Percentiles rank a stretch among this genome's conserved stretches.
Evolutionary conservation across 2,113 vertebrate genomes (phyloP).

Genomic region (Cariama cristata): DNA sequence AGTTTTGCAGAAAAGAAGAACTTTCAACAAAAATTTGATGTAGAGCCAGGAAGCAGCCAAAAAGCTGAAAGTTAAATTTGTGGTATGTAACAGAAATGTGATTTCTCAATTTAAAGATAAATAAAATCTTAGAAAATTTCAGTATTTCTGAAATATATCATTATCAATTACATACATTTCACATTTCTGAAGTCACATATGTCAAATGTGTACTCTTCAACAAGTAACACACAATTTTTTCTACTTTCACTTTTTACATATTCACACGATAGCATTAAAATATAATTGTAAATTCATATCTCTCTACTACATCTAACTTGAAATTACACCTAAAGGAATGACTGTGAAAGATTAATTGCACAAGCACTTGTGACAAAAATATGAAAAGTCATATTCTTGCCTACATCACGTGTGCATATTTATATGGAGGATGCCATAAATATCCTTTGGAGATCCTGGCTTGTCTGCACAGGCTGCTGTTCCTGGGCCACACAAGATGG

Average conservation of each 20-base stretch:
- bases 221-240: background rate
- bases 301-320: background rate
- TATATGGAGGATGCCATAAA: background rate
- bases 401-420: background rate
- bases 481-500: background rate
- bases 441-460: background rate
- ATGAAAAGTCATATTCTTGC: background rate
- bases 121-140: background rate
- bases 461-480: background rate
- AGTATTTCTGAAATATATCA: background rate
- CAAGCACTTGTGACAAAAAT: background rate
- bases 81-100: background rate
- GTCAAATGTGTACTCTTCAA: rapidly evolving
- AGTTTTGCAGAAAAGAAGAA: background rate
- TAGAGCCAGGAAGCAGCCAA: background rate
- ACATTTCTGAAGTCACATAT: background rate
- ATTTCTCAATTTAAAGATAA: background rate
- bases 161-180: background rate
- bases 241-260: background rate
- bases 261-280: background rate
- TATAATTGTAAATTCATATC: background rate
- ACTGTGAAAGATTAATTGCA: background rate
- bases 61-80: background rate
- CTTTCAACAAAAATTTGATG: background rate
- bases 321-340: background rate